These are phyloP conservation scores for Daubentonia madagascariensis DNA, from an alignment of 2,113 vertebrate species.

Conservation along the genomic window DNA sequence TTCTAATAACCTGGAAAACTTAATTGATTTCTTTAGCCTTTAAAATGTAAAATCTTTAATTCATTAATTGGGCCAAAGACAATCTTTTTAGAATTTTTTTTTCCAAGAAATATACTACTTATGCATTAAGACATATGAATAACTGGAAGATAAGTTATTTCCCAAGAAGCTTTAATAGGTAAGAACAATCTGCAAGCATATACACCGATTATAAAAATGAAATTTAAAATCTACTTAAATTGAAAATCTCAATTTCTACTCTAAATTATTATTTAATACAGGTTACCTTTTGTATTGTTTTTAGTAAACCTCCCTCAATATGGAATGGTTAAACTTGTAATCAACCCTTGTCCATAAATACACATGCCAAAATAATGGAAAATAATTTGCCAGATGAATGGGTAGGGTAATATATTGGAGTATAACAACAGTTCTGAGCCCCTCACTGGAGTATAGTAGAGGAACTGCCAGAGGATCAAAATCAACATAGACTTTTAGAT, in stretches of 20 bases:
- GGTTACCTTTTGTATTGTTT: neutral
- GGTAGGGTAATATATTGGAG: neutral
- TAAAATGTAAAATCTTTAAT: neutral
- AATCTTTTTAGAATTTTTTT: neutral
- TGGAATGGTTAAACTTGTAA: neutral
- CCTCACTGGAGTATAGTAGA: neutral
- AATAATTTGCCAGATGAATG: neutral
- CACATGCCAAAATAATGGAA: neutral
- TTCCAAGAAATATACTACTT: neutral
- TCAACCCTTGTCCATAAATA: neutral
- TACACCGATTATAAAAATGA: neutral
- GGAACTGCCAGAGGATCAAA: neutral
- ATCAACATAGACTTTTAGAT: neutral
- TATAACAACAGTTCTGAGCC: neutral
- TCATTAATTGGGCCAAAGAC: neutral
- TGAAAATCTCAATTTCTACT: neutral
- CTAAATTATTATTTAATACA: neutral
- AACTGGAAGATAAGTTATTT: neutral
- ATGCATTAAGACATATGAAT: neutral
- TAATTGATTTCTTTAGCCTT: neutral
- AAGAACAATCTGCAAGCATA: neutral
- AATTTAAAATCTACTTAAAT: neutral
- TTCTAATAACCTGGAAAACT: neutral
- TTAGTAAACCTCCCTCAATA: neutral
- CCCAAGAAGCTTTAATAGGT: neutral